Percentiles rank a stretch among this genome's conserved stretches.
Evolutionary conservation across 2,888 invertebrate genomes (phyloP).

Genomic region (Sussaba pulchella): DNA sequence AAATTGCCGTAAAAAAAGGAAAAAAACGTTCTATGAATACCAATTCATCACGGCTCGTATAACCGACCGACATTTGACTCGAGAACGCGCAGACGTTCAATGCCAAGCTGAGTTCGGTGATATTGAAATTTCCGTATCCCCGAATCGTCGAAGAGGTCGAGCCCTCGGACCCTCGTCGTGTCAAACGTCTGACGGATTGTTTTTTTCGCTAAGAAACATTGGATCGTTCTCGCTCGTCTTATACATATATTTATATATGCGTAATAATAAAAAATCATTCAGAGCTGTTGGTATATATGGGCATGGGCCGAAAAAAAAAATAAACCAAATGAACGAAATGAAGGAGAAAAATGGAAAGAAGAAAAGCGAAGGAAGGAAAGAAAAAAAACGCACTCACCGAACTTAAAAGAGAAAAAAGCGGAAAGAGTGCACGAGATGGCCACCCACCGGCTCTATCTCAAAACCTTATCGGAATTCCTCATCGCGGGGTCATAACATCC

Average conservation of each 20-base stretch:
- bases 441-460: slow-evolving; percentile 47
- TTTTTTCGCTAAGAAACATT: slow-evolving; percentile 34
- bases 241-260: not conserved
- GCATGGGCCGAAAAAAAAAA: slow-evolving; percentile 35
- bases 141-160: slow-evolving; percentile 6
- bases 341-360: slow-evolving; percentile 5
- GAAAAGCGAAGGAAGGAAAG: slow-evolving; percentile 4
- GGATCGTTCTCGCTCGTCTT: not conserved
- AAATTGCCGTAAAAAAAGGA: too few relatives aligned
- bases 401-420: slow-evolving; percentile 2
- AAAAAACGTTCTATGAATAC: too few relatives aligned
- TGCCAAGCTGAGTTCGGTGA: not conserved
- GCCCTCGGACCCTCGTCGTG: not conserved
- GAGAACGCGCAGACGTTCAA: not conserved
- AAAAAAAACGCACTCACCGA: not conserved
- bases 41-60: too few relatives aligned
- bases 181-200: slow-evolving; percentile 34
- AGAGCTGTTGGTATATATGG: too few relatives aligned
- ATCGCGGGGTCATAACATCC: slow-evolving; percentile 40
- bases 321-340: slow-evolving; percentile 42
- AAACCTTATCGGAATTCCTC: slow-evolving; percentile 48
- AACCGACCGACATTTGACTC: not conserved
- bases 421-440: not conserved
- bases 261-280: slow-evolving; percentile 52
- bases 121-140: slow-evolving; percentile 22